A percentile compares a stretch with the other conserved stretches of the same genome.
Evolutionary conservation across 2,888 invertebrate species (phyloP).

Genomic region (Patella ulyssiponensis): DNA sequence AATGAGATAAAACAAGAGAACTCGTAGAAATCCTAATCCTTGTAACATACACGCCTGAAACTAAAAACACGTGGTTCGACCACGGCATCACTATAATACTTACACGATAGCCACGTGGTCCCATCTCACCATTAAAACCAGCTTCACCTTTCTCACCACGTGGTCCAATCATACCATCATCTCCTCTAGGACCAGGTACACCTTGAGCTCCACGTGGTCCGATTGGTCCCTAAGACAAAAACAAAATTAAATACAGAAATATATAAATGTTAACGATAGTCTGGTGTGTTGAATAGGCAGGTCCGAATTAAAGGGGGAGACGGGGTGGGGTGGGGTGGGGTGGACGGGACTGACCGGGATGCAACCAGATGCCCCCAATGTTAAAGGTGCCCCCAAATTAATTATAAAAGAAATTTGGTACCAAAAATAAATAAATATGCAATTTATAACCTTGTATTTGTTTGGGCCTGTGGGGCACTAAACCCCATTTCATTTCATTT

Average conservation of each 20-base stretch:
- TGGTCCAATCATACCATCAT: constrained; percentile 43
- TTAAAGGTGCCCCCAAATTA: too few species aligned
- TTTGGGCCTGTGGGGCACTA: background rate
- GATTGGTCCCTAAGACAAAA: constrained; percentile 18
- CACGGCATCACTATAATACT: background rate
- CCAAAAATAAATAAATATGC: too few species aligned
- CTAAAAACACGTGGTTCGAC: too few species aligned
- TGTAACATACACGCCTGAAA: too few species aligned
- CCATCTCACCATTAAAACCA: constrained; percentile 42
- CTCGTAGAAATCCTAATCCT: too few species aligned
- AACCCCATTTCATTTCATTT: constrained; percentile 12
- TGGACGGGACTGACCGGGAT: too few species aligned
- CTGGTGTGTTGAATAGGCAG: too few species aligned
- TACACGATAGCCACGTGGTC: constrained; percentile 38
- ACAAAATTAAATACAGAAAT: background rate
- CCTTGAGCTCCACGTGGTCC: constrained; percentile 73
- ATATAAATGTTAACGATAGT: too few species aligned
- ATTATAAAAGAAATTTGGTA: too few species aligned
- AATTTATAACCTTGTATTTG: background rate
- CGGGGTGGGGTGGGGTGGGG: too few species aligned
- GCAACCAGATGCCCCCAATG: background rate
- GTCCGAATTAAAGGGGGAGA: too few species aligned
- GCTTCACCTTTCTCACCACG: constrained; percentile 37
- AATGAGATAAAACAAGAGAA: too few species aligned
- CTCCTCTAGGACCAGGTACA: constrained; percentile 52